phyloP scores from a whole-genome alignment of 2,113 vertebrate genomes.

The Gopherus evgoodei region DNA sequence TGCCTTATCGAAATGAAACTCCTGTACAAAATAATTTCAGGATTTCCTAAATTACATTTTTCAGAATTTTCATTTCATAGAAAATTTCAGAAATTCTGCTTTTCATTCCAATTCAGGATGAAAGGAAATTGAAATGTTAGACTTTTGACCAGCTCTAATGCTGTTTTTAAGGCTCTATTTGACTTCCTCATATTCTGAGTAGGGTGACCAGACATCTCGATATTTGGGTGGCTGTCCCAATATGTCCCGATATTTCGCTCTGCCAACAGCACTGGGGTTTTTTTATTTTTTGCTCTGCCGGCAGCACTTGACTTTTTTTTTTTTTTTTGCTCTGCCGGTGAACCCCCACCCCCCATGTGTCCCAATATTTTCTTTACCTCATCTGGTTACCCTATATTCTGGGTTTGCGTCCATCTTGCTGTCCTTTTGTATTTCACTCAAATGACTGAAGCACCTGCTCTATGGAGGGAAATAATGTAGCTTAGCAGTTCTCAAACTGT shows the following conservation, averaged over 20 bases:
- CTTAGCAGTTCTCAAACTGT: too few relatives aligned
- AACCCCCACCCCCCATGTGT: too few relatives aligned
- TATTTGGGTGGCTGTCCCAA: too few relatives aligned
- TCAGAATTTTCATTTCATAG: neutral
- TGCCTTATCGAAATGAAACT: neutral
- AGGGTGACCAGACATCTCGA: too few relatives aligned
- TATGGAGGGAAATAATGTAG: too few relatives aligned
- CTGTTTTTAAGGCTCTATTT: neutral
- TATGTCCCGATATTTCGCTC: too few relatives aligned
- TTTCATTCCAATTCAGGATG: neutral
- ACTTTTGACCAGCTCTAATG: neutral
- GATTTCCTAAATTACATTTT: neutral
- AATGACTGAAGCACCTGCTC: neutral
- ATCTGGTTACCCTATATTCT: neutral
- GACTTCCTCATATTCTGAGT: neutral
- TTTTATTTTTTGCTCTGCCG: too few relatives aligned
- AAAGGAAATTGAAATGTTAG: neutral
- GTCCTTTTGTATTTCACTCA: neutral
- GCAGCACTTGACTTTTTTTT: too few relatives aligned
- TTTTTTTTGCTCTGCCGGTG: too few relatives aligned
- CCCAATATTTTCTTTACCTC: too few relatives aligned
- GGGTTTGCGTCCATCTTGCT: rapidly evolving
- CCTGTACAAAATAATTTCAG: neutral
- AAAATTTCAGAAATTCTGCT: neutral
- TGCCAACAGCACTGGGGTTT: too few relatives aligned